Base-by-base conservation (phyloP, 1,140 invertebrate species). In the Oppia nitens region DNA sequence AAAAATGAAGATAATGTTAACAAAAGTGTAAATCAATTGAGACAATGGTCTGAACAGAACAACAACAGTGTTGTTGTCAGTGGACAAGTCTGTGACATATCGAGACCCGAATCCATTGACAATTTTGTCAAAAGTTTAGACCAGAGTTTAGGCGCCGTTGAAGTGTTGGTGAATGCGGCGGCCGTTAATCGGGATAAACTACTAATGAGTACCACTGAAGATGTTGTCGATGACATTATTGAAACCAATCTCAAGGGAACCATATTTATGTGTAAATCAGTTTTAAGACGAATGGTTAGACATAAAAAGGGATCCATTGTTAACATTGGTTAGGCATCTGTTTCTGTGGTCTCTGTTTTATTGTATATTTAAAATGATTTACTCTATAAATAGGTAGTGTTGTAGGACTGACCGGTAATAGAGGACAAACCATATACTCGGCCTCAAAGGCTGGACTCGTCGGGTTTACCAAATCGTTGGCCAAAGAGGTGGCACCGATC, bases 381-480 rank as follows among this genome's bases (percentile, higher is more conserved):
- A n/a, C n/a, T n/a, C n/a, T n/a, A n/a, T n/a, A n/a, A n/a, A 14
- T 47, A 65, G 64, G 60, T 3, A 65, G 64, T 59, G 54, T 66
- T 49, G 54, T 67, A 23, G 66, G 59, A 20, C 14, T 29, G 65
- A 64, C 63, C 40, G 75, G 75, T 17, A 76, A 76, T 60, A 61
- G 70, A 52, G 75, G 74, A 0, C 75, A 76, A 62, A 65, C 67
- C n/a, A 72, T 70, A 52, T 76, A 76, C 66, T 64, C 69, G 48
- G 73, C 75, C 4, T 70, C 74, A 4, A 76, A 76, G 64, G 71
- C 75, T 54, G 75, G 73, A 45, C 70, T 76, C 14, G 69, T 72
- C 56, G 75, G 72, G n/a, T 66, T 75, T 24, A 75, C 73, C 1
- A 76, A 75, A 63, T 71, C 73, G 27, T 68, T 70, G 25, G 74